Evolutionary conservation across 2,888 invertebrate species (phyloP).

Genomic region (Pemphredon lugubris): DNA sequence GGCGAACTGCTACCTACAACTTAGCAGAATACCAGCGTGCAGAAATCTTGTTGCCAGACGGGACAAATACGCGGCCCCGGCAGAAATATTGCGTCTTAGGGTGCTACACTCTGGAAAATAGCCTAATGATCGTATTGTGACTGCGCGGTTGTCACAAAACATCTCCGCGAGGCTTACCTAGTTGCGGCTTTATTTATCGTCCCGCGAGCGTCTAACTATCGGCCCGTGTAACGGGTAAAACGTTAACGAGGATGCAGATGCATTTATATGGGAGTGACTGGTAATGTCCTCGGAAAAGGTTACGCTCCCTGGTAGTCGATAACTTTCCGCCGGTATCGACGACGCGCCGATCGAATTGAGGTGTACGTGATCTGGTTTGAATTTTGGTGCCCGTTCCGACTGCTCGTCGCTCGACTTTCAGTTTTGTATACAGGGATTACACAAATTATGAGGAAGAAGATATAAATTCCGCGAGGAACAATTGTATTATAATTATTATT

Average conservation of each 20-base stretch:
- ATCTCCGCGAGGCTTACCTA: slow-evolving; percentile 33
- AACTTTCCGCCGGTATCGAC: slow-evolving; percentile 10
- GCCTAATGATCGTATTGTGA: slow-evolving; percentile 67
- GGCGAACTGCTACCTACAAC: slow-evolving; percentile 64
- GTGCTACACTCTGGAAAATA: slow-evolving; percentile 60
- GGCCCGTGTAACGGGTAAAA: slow-evolving; percentile 42
- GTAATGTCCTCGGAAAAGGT: slow-evolving; percentile 29
- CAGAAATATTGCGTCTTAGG: slow-evolving; percentile 61
- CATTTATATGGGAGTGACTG: slow-evolving; percentile 39
- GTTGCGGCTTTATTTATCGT: slow-evolving; percentile 53
- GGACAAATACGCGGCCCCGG: slow-evolving; percentile 61
- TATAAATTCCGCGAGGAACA: too few species aligned
- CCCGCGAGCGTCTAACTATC: slow-evolving; percentile 24
- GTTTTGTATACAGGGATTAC: too few species aligned
- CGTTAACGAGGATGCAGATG: slow-evolving; percentile 56
- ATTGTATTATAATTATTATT: too few species aligned
- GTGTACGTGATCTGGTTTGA: too few species aligned
- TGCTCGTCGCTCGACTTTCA: too few species aligned
- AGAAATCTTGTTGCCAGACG: slow-evolving; percentile 62
- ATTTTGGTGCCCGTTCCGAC: too few species aligned
- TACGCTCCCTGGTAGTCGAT: not conserved
- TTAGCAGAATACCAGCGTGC: slow-evolving; percentile 62
- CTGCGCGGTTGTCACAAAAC: slow-evolving; percentile 57
- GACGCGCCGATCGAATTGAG: too few species aligned
- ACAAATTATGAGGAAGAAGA: too few species aligned